Percentiles rank a stretch among this genome's conserved stretches.
Evolutionary conservation across 2,797 vertebrate genomes (phyloP).

Genomic region (Siniperca obscura): DNA sequence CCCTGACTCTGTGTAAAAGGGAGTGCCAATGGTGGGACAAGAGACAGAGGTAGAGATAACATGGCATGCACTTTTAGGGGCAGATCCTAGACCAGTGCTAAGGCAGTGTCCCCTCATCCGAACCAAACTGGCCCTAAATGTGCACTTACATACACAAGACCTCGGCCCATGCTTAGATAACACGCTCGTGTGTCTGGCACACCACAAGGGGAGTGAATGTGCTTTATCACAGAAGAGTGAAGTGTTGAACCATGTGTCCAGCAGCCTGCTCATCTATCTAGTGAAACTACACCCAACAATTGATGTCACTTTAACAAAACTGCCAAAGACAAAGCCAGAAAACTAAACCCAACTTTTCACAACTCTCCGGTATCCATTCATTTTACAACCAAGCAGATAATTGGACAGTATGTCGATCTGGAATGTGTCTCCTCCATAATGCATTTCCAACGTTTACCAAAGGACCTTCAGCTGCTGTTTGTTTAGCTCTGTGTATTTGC

Average conservation of each 20-base stretch:
- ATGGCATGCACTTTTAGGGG: slow-evolving; percentile 34
- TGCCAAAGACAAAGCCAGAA: slow-evolving; percentile 52
- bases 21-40: slow-evolving; percentile 72
- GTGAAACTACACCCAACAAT: slow-evolving; percentile 44
- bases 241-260: slow-evolving; percentile 40
- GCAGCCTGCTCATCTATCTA: slow-evolving; percentile 54
- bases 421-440: slow-evolving; percentile 72
- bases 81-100: slow-evolving; percentile 43
- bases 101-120: slow-evolving; percentile 22
- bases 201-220: slow-evolving; percentile 46
- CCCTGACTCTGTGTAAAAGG: slow-evolving; percentile 64
- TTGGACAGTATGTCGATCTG: slow-evolving; percentile 70
- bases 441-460: slow-evolving; percentile 62
- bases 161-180: slow-evolving; percentile 51
- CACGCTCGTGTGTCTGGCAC: slow-evolving; percentile 23
- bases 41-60: slow-evolving; percentile 76
- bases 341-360: slow-evolving; percentile 38
- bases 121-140: slow-evolving; percentile 33
- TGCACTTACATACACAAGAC: slow-evolving; percentile 5
- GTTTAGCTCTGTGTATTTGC: slow-evolving; percentile 70
- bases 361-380: slow-evolving; percentile 38
- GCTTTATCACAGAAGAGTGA: slow-evolving; percentile 59
- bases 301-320: slow-evolving; percentile 67
- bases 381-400: slow-evolving; percentile 67
- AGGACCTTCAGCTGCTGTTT: slow-evolving; percentile 72